Base-by-base conservation (phyloP, 2,888 invertebrate genomes). In the Cryptus armator region DNA sequence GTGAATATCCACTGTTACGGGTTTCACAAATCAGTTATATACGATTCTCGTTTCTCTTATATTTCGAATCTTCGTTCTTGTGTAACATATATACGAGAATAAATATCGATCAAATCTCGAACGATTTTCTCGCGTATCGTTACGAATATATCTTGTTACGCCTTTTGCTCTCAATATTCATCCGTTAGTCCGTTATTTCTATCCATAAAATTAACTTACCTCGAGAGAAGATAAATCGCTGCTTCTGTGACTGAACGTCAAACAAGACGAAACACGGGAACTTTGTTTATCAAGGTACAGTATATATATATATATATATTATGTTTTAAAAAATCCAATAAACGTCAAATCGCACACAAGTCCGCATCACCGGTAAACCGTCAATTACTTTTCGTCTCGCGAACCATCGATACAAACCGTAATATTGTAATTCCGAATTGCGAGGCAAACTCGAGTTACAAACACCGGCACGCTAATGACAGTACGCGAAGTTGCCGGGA, bases 121-220 rank as follows among this genome's bases (percentile, higher is more conserved):
- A 12, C 14, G 29, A 29, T 56, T 24, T 0, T 29, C 24, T 29
- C 29, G 62, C 29, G 10, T 32, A 12, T 32, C 62, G 32, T 14
- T 14, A 0, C 10, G 19, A 14, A 72, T 48, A 72, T 48, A 7
- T 62, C 70, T 59, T 29, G 29, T 64, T 9, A 6, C 77, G 29
- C 29, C 29, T 70, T 29, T 24, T 29, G 62, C 29, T 24, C 62
- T 62, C 29, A 14, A 12, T 24, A 62, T 62, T 29, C 14, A 32
- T 48, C 14, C 10, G n/a, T 12, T 48, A 12, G 48, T 48, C n/a
- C 48, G 48, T 48, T 12, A 48, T 48, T 48, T 48, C 3, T 48
- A 7, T 14, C n/a, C n/a, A 12, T 48, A n/a, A 53, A 80, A 68
- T 68, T 1, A 77, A 77, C 77, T 51, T 68, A 84, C 84, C 84